These are phyloP conservation scores for Schizaphis graminum DNA, from an alignment of 2,888 invertebrate genomes.

Conservation along the genomic window DNA sequence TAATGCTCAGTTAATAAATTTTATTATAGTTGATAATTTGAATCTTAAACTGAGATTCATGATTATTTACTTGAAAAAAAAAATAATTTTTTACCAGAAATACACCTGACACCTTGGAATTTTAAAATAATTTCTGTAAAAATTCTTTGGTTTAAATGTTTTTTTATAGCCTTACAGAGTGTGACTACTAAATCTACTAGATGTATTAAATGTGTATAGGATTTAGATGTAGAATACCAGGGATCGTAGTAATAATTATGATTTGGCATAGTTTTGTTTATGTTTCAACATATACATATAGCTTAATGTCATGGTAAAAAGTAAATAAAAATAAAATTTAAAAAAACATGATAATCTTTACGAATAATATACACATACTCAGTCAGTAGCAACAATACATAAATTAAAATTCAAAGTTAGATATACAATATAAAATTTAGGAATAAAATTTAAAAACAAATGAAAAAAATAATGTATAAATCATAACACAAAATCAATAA, in stretches of 20 bases:
- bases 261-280: constrained; percentile 62
- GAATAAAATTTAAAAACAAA: constrained; percentile 66
- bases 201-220: constrained; percentile 2
- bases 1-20: neutral
- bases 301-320: constrained; percentile 63
- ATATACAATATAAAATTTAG: constrained; percentile 64
- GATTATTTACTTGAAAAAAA: neutral
- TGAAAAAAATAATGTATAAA: constrained; percentile 55
- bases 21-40: neutral
- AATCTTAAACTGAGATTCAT: neutral
- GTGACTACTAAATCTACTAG: neutral
- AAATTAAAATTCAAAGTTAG: constrained; percentile 60
- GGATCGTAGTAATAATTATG: constrained; percentile 30
- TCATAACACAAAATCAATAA: constrained; percentile 62
- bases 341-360: constrained; percentile 64
- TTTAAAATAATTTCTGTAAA: neutral
- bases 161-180: neutral
- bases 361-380: constrained; percentile 65
- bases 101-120: neutral
- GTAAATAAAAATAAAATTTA: constrained; percentile 64
- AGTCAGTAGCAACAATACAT: constrained; percentile 65
- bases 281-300: constrained; percentile 60
- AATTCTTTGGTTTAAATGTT: neutral
- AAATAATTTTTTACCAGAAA: neutral
- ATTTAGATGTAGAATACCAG: constrained; percentile 47